Conservation (phyloP, 2,113 vertebrate species). For the Eonycteris spelaea region DNA sequence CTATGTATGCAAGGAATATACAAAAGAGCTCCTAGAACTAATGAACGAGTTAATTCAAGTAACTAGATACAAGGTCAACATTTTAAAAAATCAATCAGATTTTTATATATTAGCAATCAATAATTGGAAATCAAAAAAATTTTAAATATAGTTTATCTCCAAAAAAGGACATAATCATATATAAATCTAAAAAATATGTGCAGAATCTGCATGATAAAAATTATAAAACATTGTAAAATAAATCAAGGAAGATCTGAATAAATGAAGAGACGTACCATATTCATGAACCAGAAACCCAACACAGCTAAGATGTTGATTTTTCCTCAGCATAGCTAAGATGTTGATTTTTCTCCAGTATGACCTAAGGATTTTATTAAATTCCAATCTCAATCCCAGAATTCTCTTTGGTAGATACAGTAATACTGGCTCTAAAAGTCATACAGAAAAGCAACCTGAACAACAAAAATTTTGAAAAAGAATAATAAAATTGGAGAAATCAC, state of each 20-base stretch:
- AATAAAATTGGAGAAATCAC: conserved; percentile 4
- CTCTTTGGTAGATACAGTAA: neutral
- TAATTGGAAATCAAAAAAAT: neutral
- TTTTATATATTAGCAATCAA: neutral
- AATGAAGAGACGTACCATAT: neutral
- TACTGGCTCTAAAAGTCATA: neutral
- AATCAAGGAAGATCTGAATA: neutral
- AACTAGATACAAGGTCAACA: neutral
- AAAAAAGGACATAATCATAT: neutral
- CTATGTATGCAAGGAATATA: neutral
- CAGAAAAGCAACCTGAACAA: neutral
- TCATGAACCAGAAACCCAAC: neutral
- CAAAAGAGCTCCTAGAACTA: neutral
- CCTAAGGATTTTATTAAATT: conserved; percentile 39
- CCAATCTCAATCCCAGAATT: neutral
- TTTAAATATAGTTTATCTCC: neutral
- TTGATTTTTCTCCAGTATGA: neutral
- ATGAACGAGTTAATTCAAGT: neutral
- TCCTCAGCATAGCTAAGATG: neutral
- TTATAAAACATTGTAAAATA: neutral
- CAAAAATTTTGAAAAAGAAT: neutral
- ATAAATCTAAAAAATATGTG: neutral
- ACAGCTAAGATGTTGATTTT: neutral
- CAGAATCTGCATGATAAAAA: neutral
- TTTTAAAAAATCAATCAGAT: neutral